Evolutionary conservation across 2,888 invertebrate species (phyloP).

Genomic region (Leptopilina syphax): DNA sequence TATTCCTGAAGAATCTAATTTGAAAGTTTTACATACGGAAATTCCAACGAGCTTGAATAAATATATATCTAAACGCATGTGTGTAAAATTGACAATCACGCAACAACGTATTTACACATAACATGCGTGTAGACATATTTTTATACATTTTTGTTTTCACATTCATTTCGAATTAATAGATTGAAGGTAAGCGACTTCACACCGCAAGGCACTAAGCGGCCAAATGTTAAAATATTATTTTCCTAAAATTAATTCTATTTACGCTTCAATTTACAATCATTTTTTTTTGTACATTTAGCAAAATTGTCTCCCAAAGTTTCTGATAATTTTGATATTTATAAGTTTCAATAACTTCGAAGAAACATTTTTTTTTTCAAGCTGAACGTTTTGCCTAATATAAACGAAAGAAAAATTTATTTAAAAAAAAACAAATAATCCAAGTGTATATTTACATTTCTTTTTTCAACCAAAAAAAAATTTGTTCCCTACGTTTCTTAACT

Average conservation of each 20-base stretch:
- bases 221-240: conserved; percentile 55
- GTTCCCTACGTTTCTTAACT: no score
- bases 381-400: no score
- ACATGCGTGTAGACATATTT: neutral
- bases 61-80: neutral
- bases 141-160: conserved; percentile 15
- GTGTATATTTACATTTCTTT: no score
- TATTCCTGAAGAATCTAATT: neutral
- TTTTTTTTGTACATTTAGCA: neutral
- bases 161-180: conserved; percentile 20
- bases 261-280: conserved; percentile 43
- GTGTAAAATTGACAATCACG: conserved; percentile 4
- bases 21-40: neutral
- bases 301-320: neutral
- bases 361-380: no score
- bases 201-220: conserved; percentile 66
- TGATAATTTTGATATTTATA: conserved; percentile 15
- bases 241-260: neutral
- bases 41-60: neutral
- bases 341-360: no score
- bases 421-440: no score
- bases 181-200: conserved; percentile 55
- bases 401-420: no score
- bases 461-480: no score
- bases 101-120: neutral